Percentiles rank a stretch among this genome's conserved stretches.
Evolutionary conservation across 2,113 vertebrate genomes (phyloP).

Genomic region (Apeltes quadracus): DNA sequence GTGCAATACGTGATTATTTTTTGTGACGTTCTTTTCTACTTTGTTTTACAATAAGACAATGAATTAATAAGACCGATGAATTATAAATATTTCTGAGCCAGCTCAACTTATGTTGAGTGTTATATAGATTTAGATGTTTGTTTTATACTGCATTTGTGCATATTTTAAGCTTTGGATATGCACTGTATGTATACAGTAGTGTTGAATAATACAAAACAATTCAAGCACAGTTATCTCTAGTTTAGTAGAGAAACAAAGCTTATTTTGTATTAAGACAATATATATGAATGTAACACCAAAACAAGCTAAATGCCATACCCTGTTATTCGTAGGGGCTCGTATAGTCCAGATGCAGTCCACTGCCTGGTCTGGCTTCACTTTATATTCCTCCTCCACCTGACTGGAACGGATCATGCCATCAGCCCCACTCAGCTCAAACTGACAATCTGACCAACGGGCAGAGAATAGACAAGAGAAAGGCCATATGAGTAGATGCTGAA

Average conservation of each 20-base stretch:
- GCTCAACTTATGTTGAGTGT: background rate
- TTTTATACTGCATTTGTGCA: background rate
- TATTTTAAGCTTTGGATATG: background rate
- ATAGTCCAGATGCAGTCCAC: constrained; percentile 98
- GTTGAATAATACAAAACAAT: background rate
- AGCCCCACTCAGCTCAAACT: constrained; percentile 90
- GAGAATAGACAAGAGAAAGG: constrained; percentile 3
- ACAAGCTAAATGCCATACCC: constrained; percentile 73
- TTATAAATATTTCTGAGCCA: background rate
- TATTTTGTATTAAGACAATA: background rate
- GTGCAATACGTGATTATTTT: background rate
- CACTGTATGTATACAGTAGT: background rate
- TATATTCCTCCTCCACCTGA: constrained; percentile 95
- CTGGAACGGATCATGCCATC: constrained; percentile 93
- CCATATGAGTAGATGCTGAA: background rate
- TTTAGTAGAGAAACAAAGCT: background rate
- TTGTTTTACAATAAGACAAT: background rate
- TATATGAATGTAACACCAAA: background rate
- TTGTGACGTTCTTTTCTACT: background rate
- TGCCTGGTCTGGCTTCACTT: constrained; percentile 89
- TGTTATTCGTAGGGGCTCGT: constrained; percentile 89
- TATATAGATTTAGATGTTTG: background rate
- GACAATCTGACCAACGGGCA: constrained; percentile 84
- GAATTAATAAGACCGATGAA: too few species aligned
- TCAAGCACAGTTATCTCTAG: background rate